phyloP scores from a whole-genome alignment of 1,140 invertebrate species.

The Anoplophora glabripennis region DNA sequence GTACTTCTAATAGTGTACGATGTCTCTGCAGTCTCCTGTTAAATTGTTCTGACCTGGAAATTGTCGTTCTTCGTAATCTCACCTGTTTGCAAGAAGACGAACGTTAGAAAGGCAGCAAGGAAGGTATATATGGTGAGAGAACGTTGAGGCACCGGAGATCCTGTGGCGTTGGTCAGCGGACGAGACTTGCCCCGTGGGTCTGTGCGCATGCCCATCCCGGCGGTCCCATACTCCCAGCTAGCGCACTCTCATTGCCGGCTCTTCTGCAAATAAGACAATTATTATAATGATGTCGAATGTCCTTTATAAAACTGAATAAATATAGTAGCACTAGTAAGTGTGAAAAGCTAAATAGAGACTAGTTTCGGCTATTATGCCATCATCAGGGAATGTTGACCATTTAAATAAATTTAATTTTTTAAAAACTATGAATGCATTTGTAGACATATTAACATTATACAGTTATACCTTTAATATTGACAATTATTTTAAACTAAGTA shows the following conservation, averaged over 20 bases:
- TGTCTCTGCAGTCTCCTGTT: no score
- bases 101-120: slow-evolving; percentile 24
- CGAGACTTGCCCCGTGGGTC: slow-evolving; percentile 59
- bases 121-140: slow-evolving; percentile 21
- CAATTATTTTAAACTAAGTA: no score
- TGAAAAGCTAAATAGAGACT: no score
- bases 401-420: no score
- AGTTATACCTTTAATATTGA: no score
- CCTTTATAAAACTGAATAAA: no score
- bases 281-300: neutral
- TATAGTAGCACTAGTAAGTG: no score
- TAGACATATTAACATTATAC: no score
- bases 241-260: slow-evolving; percentile 67
- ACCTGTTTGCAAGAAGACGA: slow-evolving; percentile 32
- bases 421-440: no score
- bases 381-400: no score
- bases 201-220: slow-evolving; percentile 76
- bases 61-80: slow-evolving; percentile 2
- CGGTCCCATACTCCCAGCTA: slow-evolving; percentile 76
- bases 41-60: neutral
- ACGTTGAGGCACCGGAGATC: neutral
- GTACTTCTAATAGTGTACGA: no score
- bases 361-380: no score
- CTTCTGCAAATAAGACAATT: slow-evolving; percentile 53
- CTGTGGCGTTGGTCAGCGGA: slow-evolving; percentile 53